Base-by-base conservation (phyloP, 2,113 vertebrate genomes). In the Kryptolebias marmoratus region DNA sequence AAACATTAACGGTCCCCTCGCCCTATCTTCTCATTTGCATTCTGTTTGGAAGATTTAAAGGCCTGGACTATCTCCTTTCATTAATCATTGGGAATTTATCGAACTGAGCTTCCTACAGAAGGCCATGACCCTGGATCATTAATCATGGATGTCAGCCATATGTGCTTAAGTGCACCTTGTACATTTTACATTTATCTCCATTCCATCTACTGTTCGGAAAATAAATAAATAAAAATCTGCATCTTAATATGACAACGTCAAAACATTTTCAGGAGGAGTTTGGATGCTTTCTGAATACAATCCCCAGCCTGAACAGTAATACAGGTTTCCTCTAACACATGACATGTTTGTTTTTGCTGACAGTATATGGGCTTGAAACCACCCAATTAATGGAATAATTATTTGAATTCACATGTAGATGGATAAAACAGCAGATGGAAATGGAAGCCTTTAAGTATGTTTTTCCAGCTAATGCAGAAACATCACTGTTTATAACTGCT, bases 1-100 rank as follows among this genome's bases (percentile, higher is more conserved):
- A 85, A 87, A 80, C 74, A 83, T 79, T 79, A 64, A 86, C 84
- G 72, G 65, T 22, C 1, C 22, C 70, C 18, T 18, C 28, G 8
- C 22, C 60, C 13, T 18, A n/a, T 57, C 62, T 64, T n/a, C 66
- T 71, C 50, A 30, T 36, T 27, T 49, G 42, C 64, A 44, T 31
- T 60, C 13, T 39, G 22, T 47, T 59, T 18, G 4, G 15, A 56
- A 63, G 50, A 45, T 58, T 11, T 14, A 3, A 71, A 58, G 52
- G 36, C 18, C n/a, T 65, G 13, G 54, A 67, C 54, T 68, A 61
- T 66, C n/a, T 18, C 31, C 62, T 67, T 52, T 69, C 8, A 45
- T 72, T 64, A 65, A 62, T 62, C 16, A n/a, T 36, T 30, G 39
- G 60, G 61, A 52, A 73, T 73, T 52, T 18, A 64, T 5, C 27